Evolutionary conservation across 2,113 vertebrate genomes (phyloP).

Genomic region (Takifugu bimaculatus): DNA sequence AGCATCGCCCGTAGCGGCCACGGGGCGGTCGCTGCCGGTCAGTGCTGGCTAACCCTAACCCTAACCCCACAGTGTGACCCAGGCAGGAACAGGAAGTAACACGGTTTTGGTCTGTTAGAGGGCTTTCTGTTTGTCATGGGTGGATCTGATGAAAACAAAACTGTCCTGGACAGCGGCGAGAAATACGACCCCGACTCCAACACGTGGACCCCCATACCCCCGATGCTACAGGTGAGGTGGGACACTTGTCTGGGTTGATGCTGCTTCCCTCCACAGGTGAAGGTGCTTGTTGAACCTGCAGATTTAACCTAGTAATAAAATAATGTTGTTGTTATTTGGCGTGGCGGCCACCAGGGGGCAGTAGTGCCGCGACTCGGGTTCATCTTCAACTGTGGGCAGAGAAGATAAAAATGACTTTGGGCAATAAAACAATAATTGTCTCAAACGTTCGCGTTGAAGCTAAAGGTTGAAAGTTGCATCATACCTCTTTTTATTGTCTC

Average conservation of each 20-base stretch:
- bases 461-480: too few species aligned
- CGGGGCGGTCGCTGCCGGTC: conserved; percentile 89
- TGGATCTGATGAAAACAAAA: conserved; percentile 86
- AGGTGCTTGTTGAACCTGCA: neutral
- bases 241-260: too few species aligned
- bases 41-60: conserved; percentile 24
- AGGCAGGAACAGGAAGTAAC: too few species aligned
- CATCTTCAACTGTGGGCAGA: neutral
- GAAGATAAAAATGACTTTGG: neutral
- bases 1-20: conserved; percentile 85
- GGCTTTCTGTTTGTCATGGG: conserved; percentile 93
- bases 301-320: neutral
- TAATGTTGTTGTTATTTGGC: neutral
- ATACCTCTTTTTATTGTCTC: too few species aligned
- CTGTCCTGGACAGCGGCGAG: conserved; percentile 85
- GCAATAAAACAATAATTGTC: neutral
- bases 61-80: too few species aligned
- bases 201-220: conserved; percentile 84
- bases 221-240: conserved; percentile 86
- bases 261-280: too few species aligned
- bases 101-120: conserved; percentile 72
- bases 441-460: too few species aligned
- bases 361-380: conserved; percentile 8
- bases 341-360: conserved; percentile 32
- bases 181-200: conserved; percentile 94